phyloP scores from a whole-genome alignment of 2,888 invertebrate species.

The Actias luna region DNA sequence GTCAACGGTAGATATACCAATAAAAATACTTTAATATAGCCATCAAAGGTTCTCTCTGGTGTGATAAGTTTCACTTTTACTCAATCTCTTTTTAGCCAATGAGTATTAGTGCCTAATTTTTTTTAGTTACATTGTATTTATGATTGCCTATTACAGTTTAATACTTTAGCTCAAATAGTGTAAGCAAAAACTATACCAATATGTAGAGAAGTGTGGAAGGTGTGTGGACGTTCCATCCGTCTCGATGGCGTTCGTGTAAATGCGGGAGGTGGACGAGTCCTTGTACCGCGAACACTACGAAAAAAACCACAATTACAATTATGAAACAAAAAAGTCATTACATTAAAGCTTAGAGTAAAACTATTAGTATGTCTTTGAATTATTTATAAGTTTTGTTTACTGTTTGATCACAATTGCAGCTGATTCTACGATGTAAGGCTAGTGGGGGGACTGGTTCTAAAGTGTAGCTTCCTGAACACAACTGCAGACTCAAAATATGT shows the following conservation, averaged over 20 bases:
- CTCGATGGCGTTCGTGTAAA: conserved; percentile 91
- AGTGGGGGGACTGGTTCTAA: too few relatives aligned
- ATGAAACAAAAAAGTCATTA: not conserved
- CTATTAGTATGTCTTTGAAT: too few relatives aligned
- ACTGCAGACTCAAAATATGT: too few relatives aligned
- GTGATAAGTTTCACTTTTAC: not conserved
- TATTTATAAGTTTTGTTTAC: too few relatives aligned
- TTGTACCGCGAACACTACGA: conserved; percentile 82
- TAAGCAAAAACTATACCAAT: conserved; percentile 50
- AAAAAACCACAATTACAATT: not conserved
- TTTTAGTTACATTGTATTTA: not conserved
- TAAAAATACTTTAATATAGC: too few relatives aligned
- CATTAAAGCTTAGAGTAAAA: too few relatives aligned
- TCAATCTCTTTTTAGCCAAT: not conserved
- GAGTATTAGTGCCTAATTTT: not conserved
- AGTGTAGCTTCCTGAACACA: too few relatives aligned
- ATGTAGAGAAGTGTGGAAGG: conserved; percentile 64
- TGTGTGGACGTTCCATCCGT: conserved; percentile 84
- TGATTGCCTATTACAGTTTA: not conserved
- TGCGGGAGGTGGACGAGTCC: conserved; percentile 84
- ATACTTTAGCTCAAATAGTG: not conserved
- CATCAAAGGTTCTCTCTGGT: not conserved
- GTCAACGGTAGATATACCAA: not conserved
- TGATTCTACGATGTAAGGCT: too few relatives aligned
- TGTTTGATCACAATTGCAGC: too few relatives aligned